Evolutionary conservation across 2,113 vertebrate genomes (phyloP).

Genomic region (Raja brachyura): DNA sequence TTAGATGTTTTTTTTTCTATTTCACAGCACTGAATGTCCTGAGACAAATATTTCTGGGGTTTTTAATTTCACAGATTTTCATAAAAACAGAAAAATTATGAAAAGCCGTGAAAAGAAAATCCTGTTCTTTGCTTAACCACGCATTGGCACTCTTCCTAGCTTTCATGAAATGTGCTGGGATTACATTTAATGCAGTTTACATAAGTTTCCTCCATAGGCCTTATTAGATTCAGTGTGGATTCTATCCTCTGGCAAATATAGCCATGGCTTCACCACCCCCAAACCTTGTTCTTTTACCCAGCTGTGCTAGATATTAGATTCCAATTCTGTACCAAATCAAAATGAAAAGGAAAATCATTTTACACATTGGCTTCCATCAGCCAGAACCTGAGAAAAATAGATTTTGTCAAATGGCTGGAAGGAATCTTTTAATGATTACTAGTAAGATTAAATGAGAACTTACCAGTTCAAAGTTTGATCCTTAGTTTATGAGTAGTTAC

Average conservation of each 20-base stretch:
- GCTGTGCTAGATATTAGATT: neutral
- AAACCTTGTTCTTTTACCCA: neutral
- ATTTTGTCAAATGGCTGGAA: neutral
- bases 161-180: neutral
- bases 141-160: neutral
- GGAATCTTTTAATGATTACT: neutral
- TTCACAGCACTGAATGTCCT: neutral
- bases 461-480: no score
- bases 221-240: neutral
- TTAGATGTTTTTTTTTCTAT: neutral
- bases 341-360: neutral
- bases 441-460: no score
- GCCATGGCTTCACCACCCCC: neutral
- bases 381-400: neutral
- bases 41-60: neutral
- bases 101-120: neutral
- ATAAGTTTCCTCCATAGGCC: neutral
- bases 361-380: neutral
- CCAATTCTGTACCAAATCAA: neutral
- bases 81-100: constrained; percentile 4
- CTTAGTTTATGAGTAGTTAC: no score
- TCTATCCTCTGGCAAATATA: neutral
- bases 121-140: constrained; percentile 1
- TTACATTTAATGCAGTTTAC: constrained; percentile 4
- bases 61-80: constrained; percentile 19